Conservation (phyloP, 2,888 invertebrate genomes). For the Metopia argyrocephala region DNA sequence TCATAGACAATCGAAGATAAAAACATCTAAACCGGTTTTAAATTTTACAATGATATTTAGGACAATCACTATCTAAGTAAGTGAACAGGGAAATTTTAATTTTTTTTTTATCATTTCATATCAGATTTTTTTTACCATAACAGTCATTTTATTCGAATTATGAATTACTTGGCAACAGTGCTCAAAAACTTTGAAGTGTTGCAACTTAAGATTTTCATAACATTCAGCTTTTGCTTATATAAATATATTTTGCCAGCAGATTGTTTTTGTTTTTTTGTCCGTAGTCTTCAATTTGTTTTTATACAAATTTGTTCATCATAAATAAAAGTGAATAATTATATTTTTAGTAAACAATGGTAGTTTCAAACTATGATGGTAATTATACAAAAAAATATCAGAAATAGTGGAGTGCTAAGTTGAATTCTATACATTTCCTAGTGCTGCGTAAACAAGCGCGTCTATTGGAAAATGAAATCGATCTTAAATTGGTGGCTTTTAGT, state of each 20-base stretch:
- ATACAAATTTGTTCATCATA: background rate
- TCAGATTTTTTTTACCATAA: too few species aligned
- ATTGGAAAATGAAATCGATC: constrained; percentile 97
- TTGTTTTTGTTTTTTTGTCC: background rate
- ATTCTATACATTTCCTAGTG: constrained; percentile 79
- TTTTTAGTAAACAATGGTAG: constrained; percentile 68
- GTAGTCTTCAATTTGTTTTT: background rate
- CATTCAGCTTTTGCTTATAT: background rate
- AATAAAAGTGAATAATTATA: constrained; percentile 24
- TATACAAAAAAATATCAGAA: background rate
- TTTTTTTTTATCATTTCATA: too few species aligned
- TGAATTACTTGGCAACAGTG: background rate
- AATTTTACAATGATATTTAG: too few species aligned
- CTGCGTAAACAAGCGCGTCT: constrained; percentile 94
- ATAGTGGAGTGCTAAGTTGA: background rate
- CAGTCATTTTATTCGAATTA: background rate
- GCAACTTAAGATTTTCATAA: background rate
- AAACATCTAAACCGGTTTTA: too few species aligned
- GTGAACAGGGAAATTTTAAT: too few species aligned
- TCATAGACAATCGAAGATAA: too few species aligned
- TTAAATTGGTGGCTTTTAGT: constrained; percentile 96
- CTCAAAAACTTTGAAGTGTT: background rate
- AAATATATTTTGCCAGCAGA: background rate
- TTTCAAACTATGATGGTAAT: constrained; percentile 74
- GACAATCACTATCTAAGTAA: too few species aligned